Evolutionary conservation across 1,140 invertebrate genomes (phyloP).

Genomic region (Scylla paramamosain): DNA sequence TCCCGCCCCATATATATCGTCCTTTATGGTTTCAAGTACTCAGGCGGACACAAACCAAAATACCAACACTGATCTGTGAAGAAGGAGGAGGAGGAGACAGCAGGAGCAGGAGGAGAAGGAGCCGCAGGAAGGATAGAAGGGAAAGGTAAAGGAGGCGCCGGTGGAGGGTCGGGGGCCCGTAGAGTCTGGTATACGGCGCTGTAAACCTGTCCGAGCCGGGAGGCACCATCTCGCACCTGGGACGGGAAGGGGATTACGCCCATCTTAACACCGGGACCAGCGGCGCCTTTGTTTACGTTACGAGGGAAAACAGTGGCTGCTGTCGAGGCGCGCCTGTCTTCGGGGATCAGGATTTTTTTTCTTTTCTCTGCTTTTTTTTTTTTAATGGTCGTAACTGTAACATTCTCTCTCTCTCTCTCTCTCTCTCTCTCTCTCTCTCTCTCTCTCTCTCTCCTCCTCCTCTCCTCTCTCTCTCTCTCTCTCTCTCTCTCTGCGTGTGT

Average conservation of each 20-base stretch:
- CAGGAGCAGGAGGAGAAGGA: not conserved
- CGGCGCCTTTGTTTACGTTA: slow-evolving; percentile 2
- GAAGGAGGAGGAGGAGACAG: not conserved
- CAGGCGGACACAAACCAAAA: not conserved
- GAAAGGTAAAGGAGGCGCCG: not conserved
- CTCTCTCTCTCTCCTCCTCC: too few relatives aligned
- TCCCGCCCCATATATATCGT: not conserved
- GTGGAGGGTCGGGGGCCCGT: not conserved
- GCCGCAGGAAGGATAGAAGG: not conserved
- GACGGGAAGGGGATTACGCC: not conserved
- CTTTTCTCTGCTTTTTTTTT: too few relatives aligned
- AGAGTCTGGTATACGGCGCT: slow-evolving; percentile 4
- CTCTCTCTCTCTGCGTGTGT: not conserved
- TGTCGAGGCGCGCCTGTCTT: not conserved
- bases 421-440: too few relatives aligned
- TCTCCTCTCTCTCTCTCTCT: too few relatives aligned
- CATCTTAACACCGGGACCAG: slow-evolving; percentile 1
- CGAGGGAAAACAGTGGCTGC: not conserved
- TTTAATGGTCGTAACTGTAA: too few relatives aligned
- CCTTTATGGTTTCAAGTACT: not conserved
- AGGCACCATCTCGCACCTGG: not conserved
- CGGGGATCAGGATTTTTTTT: not conserved
- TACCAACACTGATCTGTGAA: not conserved
- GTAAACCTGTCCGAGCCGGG: not conserved
- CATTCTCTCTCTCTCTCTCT: too few relatives aligned